Conservation (phyloP, 2,888 invertebrate genomes). For the Gymnosoma rotundatum region DNA sequence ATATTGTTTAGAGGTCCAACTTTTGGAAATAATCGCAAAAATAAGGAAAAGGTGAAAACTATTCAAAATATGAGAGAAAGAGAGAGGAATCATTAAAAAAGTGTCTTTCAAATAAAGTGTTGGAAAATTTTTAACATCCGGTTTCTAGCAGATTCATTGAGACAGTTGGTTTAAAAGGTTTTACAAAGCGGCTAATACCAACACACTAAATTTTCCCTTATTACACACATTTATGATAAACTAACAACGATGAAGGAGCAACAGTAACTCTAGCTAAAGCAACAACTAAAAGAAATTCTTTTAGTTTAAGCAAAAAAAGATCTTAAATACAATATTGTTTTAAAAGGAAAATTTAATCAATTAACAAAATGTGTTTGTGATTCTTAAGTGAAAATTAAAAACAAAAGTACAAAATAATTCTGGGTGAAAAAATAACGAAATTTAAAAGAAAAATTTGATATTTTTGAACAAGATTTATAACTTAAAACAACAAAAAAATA, state of each 20-base stretch:
- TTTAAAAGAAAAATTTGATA: too few species aligned
- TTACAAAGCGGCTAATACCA: slow-evolving; percentile 41
- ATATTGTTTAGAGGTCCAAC: neutral
- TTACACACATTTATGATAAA: neutral
- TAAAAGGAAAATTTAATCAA: neutral
- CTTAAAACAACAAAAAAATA: too few species aligned
- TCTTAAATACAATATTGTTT: neutral
- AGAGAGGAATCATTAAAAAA: neutral
- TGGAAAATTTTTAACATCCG: slow-evolving; percentile 41
- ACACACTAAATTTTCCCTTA: slow-evolving; percentile 5
- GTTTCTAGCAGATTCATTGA: slow-evolving; percentile 49
- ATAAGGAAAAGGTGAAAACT: neutral
- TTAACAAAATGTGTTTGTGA: neutral
- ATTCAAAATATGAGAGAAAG: neutral
- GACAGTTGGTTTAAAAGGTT: slow-evolving; percentile 61
- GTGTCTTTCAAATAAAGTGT: slow-evolving; percentile 7
- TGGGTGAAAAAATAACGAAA: slow-evolving; percentile 1
- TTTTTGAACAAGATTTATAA: too few species aligned
- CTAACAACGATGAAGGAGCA: slow-evolving; percentile 17
- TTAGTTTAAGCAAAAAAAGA: neutral
- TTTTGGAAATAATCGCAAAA: neutral
- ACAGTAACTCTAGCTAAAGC: slow-evolving; percentile 45
- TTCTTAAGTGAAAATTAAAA: neutral
- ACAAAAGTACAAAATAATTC: slow-evolving; percentile 37
- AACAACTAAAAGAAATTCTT: slow-evolving; percentile 53